Evolutionary conservation across 2,113 vertebrate genomes (phyloP).

Genomic region (Pipa parva): DNA sequence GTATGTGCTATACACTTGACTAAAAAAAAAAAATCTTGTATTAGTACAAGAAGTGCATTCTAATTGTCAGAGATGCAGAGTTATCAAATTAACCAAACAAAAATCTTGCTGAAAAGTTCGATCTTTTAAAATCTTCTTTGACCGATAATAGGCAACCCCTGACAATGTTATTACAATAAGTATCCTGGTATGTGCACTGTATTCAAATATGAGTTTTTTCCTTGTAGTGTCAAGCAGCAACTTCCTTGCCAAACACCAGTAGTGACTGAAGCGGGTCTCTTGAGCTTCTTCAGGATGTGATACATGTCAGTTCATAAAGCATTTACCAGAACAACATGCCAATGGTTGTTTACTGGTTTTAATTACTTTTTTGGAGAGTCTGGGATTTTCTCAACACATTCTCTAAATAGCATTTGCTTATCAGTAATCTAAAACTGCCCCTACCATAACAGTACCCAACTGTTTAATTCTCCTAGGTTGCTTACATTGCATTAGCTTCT

Average conservation of each 20-base stretch:
- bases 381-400: background rate
- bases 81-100: no score
- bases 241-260: conserved; percentile 23
- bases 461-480: no score
- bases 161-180: no score
- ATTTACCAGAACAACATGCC: conserved; percentile 31
- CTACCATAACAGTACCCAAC: no score
- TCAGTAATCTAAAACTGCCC: background rate
- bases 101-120: no score
- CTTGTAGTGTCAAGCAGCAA: conserved; percentile 19
- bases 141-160: no score
- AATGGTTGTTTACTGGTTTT: conserved; percentile 30
- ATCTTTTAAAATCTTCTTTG: no score
- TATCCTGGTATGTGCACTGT: background rate
- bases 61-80: no score
- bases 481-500: no score
- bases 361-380: conserved; percentile 12
- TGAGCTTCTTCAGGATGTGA: conserved; percentile 27
- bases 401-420: conserved; percentile 10
- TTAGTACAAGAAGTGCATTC: no score
- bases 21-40: no score
- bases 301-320: conserved; percentile 16
- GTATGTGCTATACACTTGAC: no score
- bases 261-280: conserved; percentile 17
- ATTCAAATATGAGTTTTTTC: conserved; percentile 8